These are phyloP conservation scores for Muscicapa striata DNA, from an alignment of 2,797 vertebrate species.

Conservation along the genomic window DNA sequence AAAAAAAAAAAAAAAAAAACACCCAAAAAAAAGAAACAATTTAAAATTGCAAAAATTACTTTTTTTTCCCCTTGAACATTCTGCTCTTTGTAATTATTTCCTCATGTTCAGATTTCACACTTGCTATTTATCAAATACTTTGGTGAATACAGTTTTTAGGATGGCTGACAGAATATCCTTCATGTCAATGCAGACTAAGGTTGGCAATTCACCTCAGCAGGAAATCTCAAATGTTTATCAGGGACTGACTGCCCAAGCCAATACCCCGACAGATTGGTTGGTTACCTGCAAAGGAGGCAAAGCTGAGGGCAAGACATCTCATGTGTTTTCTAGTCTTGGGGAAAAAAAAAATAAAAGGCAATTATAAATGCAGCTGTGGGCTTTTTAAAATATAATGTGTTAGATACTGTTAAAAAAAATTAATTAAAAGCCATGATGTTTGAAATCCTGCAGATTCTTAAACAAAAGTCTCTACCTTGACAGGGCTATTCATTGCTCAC, in stretches of 20 bases:
- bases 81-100: background rate
- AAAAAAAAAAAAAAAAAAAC: background rate
- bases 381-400: background rate
- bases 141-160: background rate
- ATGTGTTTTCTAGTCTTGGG: background rate
- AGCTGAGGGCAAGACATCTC: background rate
- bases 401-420: background rate
- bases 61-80: background rate
- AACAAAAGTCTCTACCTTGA: background rate
- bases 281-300: background rate
- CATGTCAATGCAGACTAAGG: background rate
- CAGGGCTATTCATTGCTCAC: background rate
- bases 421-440: background rate
- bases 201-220: background rate
- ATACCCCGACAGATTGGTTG: background rate
- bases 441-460: background rate
- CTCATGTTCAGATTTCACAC: background rate
- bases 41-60: background rate
- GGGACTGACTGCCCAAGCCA: background rate
- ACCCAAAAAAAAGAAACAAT: background rate
- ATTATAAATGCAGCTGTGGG: background rate
- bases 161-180: background rate
- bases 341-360: background rate
- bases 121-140: background rate
- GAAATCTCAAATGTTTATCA: background rate